phyloP scores from a whole-genome alignment of 2,888 invertebrate genomes.

The Seira sanloemensis region DNA sequence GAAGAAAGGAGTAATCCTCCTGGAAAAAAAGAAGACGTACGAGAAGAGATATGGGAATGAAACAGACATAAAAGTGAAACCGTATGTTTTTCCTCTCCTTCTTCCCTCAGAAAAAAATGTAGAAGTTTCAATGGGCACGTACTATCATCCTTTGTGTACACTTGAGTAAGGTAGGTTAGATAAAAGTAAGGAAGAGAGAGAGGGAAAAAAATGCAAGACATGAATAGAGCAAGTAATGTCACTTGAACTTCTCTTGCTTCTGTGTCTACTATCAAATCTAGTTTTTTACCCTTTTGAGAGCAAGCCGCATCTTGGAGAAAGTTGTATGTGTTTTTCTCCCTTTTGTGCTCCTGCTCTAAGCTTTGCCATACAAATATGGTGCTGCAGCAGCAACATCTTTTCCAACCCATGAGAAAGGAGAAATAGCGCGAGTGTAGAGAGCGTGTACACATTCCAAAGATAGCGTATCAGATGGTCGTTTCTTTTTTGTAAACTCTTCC shows the following conservation, averaged over 20 bases:
- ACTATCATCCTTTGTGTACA: conserved; percentile 1
- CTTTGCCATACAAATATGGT: not conserved
- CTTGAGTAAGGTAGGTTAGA: not conserved
- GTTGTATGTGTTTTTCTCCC: not conserved
- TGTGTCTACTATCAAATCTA: not conserved
- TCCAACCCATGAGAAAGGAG: not conserved
- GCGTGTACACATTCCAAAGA: not conserved
- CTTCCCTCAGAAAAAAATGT: not conserved
- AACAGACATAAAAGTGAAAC: conserved; percentile 26
- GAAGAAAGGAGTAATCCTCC: conserved; percentile 34
- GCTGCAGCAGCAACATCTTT: not conserved
- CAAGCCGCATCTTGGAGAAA: not conserved
- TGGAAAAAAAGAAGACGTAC: not conserved
- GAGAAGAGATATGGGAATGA: conserved; percentile 1
- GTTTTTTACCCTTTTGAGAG: not conserved
- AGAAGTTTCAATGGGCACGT: conserved; percentile 11
- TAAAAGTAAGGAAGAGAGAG: not conserved
- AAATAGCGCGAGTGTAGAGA: not conserved
- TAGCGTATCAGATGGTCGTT: conserved; percentile 29
- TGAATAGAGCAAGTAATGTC: conserved; percentile 13
- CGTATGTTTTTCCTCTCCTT: conserved; percentile 14
- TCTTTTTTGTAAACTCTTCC: conserved; percentile 14
- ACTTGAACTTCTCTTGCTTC: conserved; percentile 35
- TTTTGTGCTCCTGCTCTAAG: not conserved
- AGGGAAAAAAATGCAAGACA: not conserved